Base-by-base conservation (phyloP, 92 coral and sea anemone genomes). In the Paragorgia papillata region DNA sequence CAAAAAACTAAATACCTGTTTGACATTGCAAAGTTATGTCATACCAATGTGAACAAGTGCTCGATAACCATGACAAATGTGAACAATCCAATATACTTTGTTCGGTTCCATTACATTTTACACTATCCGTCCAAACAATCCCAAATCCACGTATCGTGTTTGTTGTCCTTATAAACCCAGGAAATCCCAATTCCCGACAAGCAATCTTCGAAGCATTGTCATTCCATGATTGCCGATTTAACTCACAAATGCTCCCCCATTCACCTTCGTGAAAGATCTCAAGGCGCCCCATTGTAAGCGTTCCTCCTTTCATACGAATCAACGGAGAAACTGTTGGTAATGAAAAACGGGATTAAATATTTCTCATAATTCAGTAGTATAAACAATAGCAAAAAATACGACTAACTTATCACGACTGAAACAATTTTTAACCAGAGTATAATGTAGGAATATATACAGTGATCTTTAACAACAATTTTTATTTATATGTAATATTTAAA, bases 171-270 rank as follows among this genome's bases (percentile, higher is more conserved):
- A 51, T n/a, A n/a, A 6, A 51, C 17, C 58, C 58, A 51, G 58
- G 58, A 51, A 51, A 51, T 17, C 58, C 58, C 21, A 51, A n/a
- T 22, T 51, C 21, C 17, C 17, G 20, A 22, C 58, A 51, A 22
- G 58, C 58, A 5, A 51, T 22, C 58, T 51, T 51, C 8, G 58
- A 17, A 17, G 20, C 3, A 3, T 17, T 6, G 17, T 17, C 7
- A 6, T 17, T 51, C 21, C 26, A 17, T 17, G 5, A 5, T 22
- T 22, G 26, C 9, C 18, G 18, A 43, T 43, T 43, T n/a, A n/a
- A n/a, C 3, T 51, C n/a, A 51, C 58, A 51, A 51, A 51, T n/a
- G n/a, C 58, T 51, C 7, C 58, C 58, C 58, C 58, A 51, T 51
- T 51, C 58, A 17, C 58, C 58, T 17, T 51, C 26, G n/a, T 17